Evolutionary conservation across 2,888 invertebrate genomes (phyloP).

Genomic region (Drosophila nr. fundita): DNA sequence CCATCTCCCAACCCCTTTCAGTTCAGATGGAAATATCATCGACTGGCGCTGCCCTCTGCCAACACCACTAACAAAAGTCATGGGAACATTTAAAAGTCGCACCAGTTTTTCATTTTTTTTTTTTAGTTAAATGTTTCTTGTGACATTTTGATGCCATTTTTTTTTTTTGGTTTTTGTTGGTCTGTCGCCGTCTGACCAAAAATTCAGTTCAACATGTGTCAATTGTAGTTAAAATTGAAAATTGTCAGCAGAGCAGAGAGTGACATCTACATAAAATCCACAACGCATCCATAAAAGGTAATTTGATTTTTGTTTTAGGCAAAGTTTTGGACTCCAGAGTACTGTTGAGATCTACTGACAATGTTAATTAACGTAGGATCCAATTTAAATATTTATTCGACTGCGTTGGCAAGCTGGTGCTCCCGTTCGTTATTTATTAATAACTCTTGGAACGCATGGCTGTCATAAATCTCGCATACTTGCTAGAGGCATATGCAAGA

Average conservation of each 20-base stretch:
- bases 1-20: neutral
- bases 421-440: conserved; percentile 66
- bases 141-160: conserved; percentile 39
- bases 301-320: conserved; percentile 13
- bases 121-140: conserved; percentile 8
- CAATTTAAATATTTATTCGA: conserved; percentile 71
- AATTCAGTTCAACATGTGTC: conserved; percentile 60
- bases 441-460: conserved; percentile 64
- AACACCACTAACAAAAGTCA: conserved; percentile 48
- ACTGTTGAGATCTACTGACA: conserved; percentile 33
- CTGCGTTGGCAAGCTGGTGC: conserved; percentile 20
- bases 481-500: conserved; percentile 62
- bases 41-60: conserved; percentile 35
- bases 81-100: conserved; percentile 50
- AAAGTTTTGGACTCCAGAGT: conserved; percentile 8
- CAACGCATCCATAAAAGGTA: conserved; percentile 50
- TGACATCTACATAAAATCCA: conserved; percentile 32
- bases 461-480: conserved; percentile 77
- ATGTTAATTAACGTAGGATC: conserved; percentile 64
- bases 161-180: conserved; percentile 7
- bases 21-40: conserved; percentile 25
- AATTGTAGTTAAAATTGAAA: conserved; percentile 53
- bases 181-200: conserved; percentile 66
- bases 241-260: conserved; percentile 15
- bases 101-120: conserved; percentile 7